phyloP scores from a whole-genome alignment of 2,797 vertebrate species.

The Nasua narica region DNA sequence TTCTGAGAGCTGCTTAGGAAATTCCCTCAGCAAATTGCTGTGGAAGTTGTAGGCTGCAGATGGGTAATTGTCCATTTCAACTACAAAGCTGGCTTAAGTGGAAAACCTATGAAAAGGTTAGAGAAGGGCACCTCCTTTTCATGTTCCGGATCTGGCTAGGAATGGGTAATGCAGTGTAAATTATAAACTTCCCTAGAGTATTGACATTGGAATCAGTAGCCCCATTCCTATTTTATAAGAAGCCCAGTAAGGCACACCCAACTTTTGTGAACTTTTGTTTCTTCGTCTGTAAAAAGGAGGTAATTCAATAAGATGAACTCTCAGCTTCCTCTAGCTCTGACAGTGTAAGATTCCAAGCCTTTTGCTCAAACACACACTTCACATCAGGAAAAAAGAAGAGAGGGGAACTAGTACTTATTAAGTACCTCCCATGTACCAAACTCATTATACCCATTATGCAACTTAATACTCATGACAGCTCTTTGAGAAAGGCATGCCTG shows the following conservation, averaged over 20 bases:
- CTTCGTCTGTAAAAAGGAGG: not conserved
- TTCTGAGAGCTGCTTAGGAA: not conserved
- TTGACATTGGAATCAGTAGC: not conserved
- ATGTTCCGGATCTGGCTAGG: not conserved
- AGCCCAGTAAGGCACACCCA: not conserved
- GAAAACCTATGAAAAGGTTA: constrained; percentile 15
- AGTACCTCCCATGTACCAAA: not conserved
- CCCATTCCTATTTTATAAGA: not conserved
- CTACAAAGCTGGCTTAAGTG: not conserved
- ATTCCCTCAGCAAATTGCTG: not conserved
- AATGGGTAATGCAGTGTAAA: not conserved
- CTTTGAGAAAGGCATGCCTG: not conserved
- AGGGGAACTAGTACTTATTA: not conserved
- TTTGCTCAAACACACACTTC: not conserved
- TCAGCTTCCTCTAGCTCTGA: not conserved
- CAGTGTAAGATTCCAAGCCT: not conserved
- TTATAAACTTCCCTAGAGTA: not conserved
- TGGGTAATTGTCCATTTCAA: not conserved
- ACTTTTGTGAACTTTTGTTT: not conserved
- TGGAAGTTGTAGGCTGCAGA: not conserved
- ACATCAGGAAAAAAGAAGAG: not conserved
- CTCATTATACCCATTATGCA: not conserved
- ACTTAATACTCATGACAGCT: not conserved
- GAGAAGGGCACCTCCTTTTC: not conserved
- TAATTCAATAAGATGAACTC: not conserved